phyloP scores from a whole-genome alignment of 2,113 vertebrate genomes.

The Psammodynastes pulverulentus region DNA sequence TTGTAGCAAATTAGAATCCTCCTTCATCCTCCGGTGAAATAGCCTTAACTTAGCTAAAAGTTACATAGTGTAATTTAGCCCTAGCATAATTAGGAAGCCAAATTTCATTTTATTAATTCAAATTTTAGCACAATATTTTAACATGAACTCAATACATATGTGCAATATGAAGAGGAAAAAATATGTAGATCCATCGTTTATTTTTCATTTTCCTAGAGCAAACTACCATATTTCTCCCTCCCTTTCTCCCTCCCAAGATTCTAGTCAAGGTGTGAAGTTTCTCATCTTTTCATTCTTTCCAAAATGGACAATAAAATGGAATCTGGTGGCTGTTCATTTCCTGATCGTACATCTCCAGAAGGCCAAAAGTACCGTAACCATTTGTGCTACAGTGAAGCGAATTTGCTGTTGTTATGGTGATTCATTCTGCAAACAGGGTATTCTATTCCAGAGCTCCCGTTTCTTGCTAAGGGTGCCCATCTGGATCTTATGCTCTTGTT shows the following conservation, averaged over 20 bases:
- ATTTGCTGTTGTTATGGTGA: constrained; percentile 69
- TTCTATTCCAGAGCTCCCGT: constrained; percentile 28
- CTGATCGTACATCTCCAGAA: constrained; percentile 41
- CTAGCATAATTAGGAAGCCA: neutral
- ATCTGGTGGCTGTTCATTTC: constrained; percentile 60
- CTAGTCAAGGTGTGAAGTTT: constrained; percentile 5
- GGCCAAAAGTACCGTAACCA: constrained; percentile 57
- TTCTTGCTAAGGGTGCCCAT: constrained; percentile 62
- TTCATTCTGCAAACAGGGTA: constrained; percentile 44
- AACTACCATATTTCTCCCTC: neutral
- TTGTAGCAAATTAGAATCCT: neutral
- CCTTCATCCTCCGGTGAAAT: neutral
- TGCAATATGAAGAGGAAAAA: neutral
- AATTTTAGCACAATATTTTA: neutral
- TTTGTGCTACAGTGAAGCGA: constrained; percentile 65
- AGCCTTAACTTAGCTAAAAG: neutral
- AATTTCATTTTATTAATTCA: neutral
- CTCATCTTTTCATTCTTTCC: constrained; percentile 20
- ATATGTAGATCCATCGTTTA: neutral
- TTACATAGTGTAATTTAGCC: neutral
- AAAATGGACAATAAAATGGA: constrained; percentile 43
- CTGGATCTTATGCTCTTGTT: constrained; percentile 63
- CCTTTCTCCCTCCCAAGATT: neutral
- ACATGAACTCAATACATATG: neutral
- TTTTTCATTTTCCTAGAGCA: neutral